Evolutionary conservation across 2,113 vertebrate species (phyloP).

Genomic region (Mugil cephalus): DNA sequence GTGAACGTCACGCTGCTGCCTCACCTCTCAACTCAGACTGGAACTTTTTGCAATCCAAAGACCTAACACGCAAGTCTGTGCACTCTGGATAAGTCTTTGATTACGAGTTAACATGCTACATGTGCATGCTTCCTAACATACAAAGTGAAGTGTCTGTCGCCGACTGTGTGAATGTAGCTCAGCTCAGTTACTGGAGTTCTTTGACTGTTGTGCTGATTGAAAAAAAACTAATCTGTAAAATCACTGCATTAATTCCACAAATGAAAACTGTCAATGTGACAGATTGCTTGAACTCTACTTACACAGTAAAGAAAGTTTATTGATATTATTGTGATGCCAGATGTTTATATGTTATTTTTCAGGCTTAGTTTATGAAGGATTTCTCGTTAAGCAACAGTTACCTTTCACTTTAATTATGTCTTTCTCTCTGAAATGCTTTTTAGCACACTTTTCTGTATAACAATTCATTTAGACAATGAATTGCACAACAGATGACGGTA

Average conservation of each 20-base stretch:
- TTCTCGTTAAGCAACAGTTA: too few species aligned
- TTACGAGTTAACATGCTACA: neutral
- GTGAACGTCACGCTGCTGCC: slow-evolving; percentile 32
- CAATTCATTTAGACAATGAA: too few species aligned
- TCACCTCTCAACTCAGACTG: neutral
- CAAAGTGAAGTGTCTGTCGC: neutral
- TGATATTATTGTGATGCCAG: too few species aligned
- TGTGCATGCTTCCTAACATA: neutral
- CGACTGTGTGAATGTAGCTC: neutral
- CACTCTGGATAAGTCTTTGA: neutral
- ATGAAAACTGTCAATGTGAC: neutral
- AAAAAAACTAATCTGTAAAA: neutral
- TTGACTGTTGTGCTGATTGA: neutral
- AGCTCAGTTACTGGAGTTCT: neutral
- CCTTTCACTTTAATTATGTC: too few species aligned
- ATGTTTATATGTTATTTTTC: too few species aligned
- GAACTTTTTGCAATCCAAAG: neutral
- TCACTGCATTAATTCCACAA: too few species aligned
- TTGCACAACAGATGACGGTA: too few species aligned
- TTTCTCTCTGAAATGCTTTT: too few species aligned
- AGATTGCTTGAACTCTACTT: too few species aligned
- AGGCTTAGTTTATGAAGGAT: too few species aligned
- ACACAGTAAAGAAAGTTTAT: too few species aligned
- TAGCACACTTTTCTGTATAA: too few species aligned
- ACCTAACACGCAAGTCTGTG: neutral